Percentiles rank a stretch among this genome's conserved stretches.
Conservation (phyloP, 2,113 vertebrate genomes). For the human (Homo sapiens) region DNA sequence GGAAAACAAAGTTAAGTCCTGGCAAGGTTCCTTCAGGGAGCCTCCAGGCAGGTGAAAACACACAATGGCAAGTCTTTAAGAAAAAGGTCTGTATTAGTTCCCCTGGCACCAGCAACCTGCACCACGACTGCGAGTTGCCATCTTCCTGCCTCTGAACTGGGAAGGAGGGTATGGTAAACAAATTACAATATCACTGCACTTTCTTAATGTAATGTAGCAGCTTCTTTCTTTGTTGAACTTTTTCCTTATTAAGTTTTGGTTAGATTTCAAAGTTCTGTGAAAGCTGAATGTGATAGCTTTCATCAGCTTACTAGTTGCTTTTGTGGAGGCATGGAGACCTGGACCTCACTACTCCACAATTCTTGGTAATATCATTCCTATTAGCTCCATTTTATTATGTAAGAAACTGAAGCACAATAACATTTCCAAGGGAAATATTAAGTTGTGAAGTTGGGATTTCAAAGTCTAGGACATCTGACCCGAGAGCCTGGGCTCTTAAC, state of each 20-base stretch:
- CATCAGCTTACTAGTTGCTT: neutral
- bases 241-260: neutral
- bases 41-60: neutral
- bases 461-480: neutral
- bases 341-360: neutral
- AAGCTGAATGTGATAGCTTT: neutral
- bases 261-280: neutral
- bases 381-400: neutral
- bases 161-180: neutral
- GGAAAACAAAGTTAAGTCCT: neutral
- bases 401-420: neutral
- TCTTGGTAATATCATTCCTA: neutral
- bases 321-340: neutral
- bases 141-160: neutral
- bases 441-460: neutral
- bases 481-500: neutral
- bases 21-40: neutral
- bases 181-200: neutral
- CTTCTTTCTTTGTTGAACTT: neutral
- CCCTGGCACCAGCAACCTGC: neutral
- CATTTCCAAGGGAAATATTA: neutral
- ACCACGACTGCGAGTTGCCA: neutral
- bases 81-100: neutral
- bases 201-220: neutral
- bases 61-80: neutral